Percentiles rank a stretch among this genome's conserved stretches.
Evolutionary conservation across 2,888 invertebrate genomes (phyloP).

Genomic region (Protophormia terraenovae): DNA sequence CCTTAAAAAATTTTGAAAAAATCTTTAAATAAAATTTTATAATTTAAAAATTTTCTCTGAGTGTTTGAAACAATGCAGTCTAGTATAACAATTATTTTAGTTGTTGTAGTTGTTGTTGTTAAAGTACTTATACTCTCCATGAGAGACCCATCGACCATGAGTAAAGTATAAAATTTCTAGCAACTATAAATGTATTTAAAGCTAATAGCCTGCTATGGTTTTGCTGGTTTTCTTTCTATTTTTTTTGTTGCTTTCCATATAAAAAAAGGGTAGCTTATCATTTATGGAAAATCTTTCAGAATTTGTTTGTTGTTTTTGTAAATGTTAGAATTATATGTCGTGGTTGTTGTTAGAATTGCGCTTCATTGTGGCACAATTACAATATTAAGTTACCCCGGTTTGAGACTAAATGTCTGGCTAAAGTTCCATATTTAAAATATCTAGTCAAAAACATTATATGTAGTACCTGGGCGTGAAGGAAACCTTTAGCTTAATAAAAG

Average conservation of each 20-base stretch:
- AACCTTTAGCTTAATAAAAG: slow-evolving; percentile 48
- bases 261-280: slow-evolving; percentile 76
- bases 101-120: slow-evolving; percentile 21
- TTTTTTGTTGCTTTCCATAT: slow-evolving; percentile 71
- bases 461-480: slow-evolving; percentile 80
- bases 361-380: slow-evolving; percentile 80
- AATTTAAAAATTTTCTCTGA: not conserved
- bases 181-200: slow-evolving; percentile 31
- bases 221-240: not conserved
- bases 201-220: slow-evolving; percentile 40
- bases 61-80: slow-evolving; percentile 45
- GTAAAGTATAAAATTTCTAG: slow-evolving; percentile 53
- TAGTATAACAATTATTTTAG: not conserved
- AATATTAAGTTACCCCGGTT: slow-evolving; percentile 74
- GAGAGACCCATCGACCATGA: slow-evolving; percentile 24
- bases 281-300: slow-evolving; percentile 77
- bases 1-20: no score
- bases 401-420: slow-evolving; percentile 62
- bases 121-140: slow-evolving; percentile 22
- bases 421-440: slow-evolving; percentile 54
- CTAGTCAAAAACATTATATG: slow-evolving; percentile 2
- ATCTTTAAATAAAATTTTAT: not conserved
- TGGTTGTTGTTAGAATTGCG: slow-evolving; percentile 71
- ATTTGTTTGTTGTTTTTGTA: not conserved
- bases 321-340: no score